Evolutionary conservation across 35 echinoderm and acorn worm species (phyloP).

Genomic region (Chiridota heheva): DNA sequence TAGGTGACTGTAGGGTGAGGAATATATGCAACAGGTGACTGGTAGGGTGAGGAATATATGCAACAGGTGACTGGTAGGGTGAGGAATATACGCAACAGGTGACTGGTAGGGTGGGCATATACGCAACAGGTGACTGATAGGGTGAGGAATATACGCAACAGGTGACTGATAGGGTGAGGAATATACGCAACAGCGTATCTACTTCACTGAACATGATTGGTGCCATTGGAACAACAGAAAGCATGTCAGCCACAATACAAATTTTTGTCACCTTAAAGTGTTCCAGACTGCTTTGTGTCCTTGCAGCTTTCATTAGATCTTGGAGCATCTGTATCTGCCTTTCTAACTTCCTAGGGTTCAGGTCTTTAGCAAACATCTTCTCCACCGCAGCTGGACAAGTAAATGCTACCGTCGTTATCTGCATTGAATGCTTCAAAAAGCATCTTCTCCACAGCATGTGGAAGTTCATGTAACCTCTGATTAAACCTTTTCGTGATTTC

Average conservation of each 20-base stretch:
- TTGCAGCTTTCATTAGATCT: conserved; percentile 6
- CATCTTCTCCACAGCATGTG: conserved; percentile 16
- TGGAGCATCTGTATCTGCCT: conserved; percentile 7
- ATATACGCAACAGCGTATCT: neutral
- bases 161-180: too few species aligned
- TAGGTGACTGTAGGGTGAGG: too few species aligned
- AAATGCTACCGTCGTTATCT: neutral
- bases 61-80: too few species aligned
- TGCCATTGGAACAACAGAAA: conserved; percentile 1
- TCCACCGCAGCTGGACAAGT: neutral
- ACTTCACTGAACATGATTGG: conserved; percentile 14
- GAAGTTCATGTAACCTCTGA: conserved; percentile 2
- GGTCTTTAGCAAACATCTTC: neutral
- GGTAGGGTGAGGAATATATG: too few species aligned
- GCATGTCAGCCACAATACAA: neutral
- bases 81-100: too few species aligned
- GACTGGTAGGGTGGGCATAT: too few species aligned
- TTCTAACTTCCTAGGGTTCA: neutral
- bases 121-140: too few species aligned
- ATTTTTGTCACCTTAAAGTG: neutral
- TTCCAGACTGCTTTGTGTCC: neutral
- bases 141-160: too few species aligned
- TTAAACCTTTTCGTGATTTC: conserved; percentile 12
- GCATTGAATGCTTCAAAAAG: neutral
- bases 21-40: too few species aligned